Conservation (phyloP, 2,797 vertebrate genomes). For the Columba guinea region DNA sequence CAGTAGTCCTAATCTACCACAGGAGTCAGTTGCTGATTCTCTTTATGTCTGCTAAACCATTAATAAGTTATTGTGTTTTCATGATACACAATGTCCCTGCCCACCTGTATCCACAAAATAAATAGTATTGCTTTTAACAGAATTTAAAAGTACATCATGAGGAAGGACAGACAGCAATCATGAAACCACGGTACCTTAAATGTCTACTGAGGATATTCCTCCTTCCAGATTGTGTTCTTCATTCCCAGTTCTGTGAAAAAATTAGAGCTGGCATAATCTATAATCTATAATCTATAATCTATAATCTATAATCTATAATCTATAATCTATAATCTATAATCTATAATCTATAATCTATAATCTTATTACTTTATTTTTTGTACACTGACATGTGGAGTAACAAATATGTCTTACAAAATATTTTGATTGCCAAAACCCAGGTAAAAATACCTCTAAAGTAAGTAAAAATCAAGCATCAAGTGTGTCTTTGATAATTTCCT, state of each 20-base stretch:
- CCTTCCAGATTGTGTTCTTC: not conserved
- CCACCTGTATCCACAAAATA: not conserved
- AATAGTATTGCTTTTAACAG: not conserved
- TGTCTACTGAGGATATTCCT: not conserved
- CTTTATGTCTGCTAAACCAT: not conserved
- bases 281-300: not conserved
- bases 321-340: no score
- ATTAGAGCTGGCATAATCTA: not conserved
- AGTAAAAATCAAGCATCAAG: not conserved
- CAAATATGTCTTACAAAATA: not conserved
- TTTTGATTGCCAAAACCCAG: not conserved
- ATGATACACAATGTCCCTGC: rapidly evolving
- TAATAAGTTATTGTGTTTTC: not conserved
- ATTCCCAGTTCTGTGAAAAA: not conserved
- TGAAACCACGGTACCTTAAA: not conserved
- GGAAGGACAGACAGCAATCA: not conserved
- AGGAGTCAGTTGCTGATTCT: not conserved
- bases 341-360: not conserved
- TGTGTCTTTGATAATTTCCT: not conserved
- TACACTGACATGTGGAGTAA: not conserved
- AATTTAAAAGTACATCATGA: not conserved
- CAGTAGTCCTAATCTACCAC: not conserved
- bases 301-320: not conserved
- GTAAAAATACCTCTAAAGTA: not conserved
- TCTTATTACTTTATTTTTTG: not conserved